Percentiles rank a stretch among this genome's conserved stretches.
Conservation (phyloP, 2,888 invertebrate species). For the Xestia sexstrigata region DNA sequence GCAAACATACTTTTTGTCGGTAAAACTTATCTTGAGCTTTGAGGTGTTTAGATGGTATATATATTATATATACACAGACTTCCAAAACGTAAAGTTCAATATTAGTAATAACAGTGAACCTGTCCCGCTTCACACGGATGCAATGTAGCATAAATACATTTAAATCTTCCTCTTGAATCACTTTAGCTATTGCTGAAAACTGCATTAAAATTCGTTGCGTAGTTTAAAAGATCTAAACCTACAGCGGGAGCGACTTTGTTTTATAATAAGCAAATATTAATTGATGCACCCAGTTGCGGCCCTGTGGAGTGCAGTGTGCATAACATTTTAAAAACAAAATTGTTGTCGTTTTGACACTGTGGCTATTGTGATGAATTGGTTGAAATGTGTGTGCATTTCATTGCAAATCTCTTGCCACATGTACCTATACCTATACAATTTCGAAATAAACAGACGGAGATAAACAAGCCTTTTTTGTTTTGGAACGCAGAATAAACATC, state of each 20-base stretch:
- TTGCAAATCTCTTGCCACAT: not conserved
- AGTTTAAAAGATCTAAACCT: too few relatives aligned
- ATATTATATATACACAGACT: not conserved
- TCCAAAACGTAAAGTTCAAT: not conserved
- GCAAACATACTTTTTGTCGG: conserved; percentile 32
- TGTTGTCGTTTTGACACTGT: not conserved
- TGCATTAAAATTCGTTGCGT: too few relatives aligned
- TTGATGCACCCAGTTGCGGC: conserved; percentile 3
- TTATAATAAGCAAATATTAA: too few relatives aligned
- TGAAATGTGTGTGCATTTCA: not conserved
- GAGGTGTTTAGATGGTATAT: not conserved
- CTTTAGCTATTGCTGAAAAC: too few relatives aligned
- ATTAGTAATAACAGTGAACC: too few relatives aligned
- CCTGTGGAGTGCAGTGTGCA: conserved; percentile 11
- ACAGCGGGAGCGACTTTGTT: too few relatives aligned
- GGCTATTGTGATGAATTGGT: not conserved
- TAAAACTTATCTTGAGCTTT: conserved; percentile 4
- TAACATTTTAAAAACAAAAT: not conserved
- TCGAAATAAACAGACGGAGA: not conserved
- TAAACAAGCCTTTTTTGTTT: not conserved
- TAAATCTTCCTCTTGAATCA: too few relatives aligned
- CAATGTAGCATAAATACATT: too few relatives aligned
- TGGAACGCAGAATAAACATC: not conserved
- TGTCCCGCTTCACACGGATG: too few relatives aligned
- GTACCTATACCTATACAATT: not conserved